A percentile compares a stretch with the other conserved stretches of the same genome.
Conservation (phyloP, 2,113 vertebrate species). For the Microtus oregoni region DNA sequence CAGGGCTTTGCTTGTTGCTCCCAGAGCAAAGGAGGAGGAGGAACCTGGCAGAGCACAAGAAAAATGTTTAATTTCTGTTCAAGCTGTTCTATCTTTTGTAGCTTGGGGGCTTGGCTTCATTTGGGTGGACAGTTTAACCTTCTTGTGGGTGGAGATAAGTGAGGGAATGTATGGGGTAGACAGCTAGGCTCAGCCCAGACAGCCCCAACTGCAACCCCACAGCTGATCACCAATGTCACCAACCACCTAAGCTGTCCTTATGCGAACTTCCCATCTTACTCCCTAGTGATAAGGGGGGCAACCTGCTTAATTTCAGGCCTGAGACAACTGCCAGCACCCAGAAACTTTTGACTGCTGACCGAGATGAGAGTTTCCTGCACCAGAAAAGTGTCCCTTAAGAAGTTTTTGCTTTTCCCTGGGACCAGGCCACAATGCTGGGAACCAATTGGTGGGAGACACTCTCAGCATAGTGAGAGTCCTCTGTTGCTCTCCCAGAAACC, state of each 20-base stretch:
- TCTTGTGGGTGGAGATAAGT: background rate
- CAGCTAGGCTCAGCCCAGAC: background rate
- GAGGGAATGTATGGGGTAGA: background rate
- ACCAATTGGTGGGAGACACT: background rate
- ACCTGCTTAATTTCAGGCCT: background rate
- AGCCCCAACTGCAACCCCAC: rapidly evolving
- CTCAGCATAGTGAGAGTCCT: background rate
- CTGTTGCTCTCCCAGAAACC: background rate
- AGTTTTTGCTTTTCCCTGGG: background rate
- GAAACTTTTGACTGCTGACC: background rate
- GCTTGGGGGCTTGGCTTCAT: background rate
- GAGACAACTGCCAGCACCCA: background rate
- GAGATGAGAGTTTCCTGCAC: background rate
- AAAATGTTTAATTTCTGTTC: background rate
- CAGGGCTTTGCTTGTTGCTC: background rate
- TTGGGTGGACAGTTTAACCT: background rate
- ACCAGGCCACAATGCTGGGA: background rate
- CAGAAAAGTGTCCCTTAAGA: background rate
- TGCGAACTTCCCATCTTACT: rapidly evolving
- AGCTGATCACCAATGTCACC: background rate
- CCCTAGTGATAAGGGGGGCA: background rate
- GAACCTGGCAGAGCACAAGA: background rate
- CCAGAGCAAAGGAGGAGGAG: background rate
- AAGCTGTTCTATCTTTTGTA: background rate
- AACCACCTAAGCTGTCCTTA: background rate